phyloP scores from a whole-genome alignment of 2,888 invertebrate species.

The Brenthis hecate region DNA sequence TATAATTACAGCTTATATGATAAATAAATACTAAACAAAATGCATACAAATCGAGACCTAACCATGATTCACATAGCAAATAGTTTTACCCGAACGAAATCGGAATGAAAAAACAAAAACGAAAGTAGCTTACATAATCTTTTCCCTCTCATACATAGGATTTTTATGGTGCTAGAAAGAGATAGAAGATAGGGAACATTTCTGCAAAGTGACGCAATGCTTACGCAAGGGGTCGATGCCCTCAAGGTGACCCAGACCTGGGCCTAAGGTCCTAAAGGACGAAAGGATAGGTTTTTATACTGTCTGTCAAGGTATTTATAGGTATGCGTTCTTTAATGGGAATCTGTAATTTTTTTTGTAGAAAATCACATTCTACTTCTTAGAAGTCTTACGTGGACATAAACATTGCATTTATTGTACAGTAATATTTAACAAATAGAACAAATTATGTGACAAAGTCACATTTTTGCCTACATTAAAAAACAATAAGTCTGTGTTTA shows the following conservation, averaged over 20 bases:
- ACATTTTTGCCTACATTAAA: no score
- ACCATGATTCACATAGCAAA: conserved; percentile 28
- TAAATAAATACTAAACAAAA: neutral
- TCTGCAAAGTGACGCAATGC: conserved; percentile 65
- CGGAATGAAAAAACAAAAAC: conserved; percentile 42
- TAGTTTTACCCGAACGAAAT: conserved; percentile 33
- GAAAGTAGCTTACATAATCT: conserved; percentile 34
- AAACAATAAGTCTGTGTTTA: no score
- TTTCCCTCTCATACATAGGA: conserved; percentile 39
- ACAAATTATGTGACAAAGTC: no score
- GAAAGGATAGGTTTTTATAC: conserved; percentile 30
- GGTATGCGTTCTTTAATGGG: neutral
- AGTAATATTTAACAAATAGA: no score
- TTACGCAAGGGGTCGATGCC: conserved; percentile 64
- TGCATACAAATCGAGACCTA: neutral
- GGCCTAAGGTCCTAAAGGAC: conserved; percentile 49
- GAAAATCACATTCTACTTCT: no score
- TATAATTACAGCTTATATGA: no score
- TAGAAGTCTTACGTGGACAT: no score
- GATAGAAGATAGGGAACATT: conserved; percentile 50
- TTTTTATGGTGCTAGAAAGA: conserved; percentile 25
- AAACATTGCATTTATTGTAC: no score
- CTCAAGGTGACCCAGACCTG: conserved; percentile 53
- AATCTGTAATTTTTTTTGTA: neutral
- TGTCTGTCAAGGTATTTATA: conserved; percentile 2